Evolutionary conservation across 1,140 invertebrate species (phyloP).

Genomic region (Teleopsis dalmanni): DNA sequence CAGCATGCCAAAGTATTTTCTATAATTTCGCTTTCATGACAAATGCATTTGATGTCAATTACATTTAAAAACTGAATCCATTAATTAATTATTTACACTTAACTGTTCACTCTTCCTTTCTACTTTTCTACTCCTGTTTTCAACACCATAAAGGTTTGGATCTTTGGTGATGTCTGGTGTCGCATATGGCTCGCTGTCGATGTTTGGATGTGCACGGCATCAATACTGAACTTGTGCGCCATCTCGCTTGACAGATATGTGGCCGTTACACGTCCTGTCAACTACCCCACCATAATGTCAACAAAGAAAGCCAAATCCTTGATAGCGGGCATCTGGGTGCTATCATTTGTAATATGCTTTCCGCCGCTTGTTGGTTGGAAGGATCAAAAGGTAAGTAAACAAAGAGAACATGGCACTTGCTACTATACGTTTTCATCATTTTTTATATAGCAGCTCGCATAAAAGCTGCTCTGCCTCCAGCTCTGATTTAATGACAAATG

Average conservation of each 20-base stretch:
- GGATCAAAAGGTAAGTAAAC: conserved; percentile 58
- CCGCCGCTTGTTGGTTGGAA: conserved; percentile 93
- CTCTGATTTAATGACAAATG: too few species aligned
- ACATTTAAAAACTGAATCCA: too few species aligned
- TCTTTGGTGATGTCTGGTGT: conserved; percentile 87
- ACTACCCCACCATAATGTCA: conserved; percentile 90
- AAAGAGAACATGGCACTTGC: background rate
- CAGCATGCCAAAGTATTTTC: too few species aligned
- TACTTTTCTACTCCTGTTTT: too few species aligned
- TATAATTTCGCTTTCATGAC: too few species aligned
- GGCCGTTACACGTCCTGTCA: conserved; percentile 87
- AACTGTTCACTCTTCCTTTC: too few species aligned
- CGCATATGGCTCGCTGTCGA: conserved; percentile 89
- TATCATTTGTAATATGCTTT: conserved; percentile 94
- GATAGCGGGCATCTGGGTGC: conserved; percentile 85
- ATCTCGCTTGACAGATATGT: conserved; percentile 91
- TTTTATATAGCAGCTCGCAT: too few species aligned
- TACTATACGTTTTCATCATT: too few species aligned
- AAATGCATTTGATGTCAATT: too few species aligned
- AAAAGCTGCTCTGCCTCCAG: too few species aligned
- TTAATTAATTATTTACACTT: too few species aligned
- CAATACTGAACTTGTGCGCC: conserved; percentile 85
- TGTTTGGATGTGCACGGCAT: conserved; percentile 94
- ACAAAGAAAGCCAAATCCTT: conserved; percentile 76
- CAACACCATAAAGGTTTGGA: conserved; percentile 67